Conservation (phyloP, 2,797 vertebrate species). For the Capromys pilorides region DNA sequence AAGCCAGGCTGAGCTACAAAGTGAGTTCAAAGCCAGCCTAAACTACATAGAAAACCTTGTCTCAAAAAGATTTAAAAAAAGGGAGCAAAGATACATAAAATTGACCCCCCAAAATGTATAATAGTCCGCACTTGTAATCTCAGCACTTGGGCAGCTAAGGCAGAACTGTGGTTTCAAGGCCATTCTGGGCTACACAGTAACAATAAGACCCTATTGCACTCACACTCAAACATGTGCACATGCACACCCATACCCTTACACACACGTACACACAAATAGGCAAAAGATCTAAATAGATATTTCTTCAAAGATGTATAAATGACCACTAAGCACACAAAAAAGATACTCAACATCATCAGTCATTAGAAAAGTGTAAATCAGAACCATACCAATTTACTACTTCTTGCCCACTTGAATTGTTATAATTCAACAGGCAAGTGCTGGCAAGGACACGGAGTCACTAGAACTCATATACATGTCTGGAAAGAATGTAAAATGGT, state of each 20-base stretch:
- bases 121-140: background rate
- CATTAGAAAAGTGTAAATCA: slow-evolving; percentile 22
- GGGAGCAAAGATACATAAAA: too few relatives aligned
- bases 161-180: background rate
- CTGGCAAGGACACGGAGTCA: background rate
- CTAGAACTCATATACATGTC: background rate
- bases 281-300: background rate
- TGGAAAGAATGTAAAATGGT: background rate
- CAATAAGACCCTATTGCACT: background rate
- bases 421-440: background rate
- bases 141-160: background rate
- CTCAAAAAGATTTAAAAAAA: background rate
- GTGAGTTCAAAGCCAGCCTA: background rate
- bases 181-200: background rate
- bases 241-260: too few relatives aligned
- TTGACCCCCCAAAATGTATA: background rate
- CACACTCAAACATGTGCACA: background rate
- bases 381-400: background rate
- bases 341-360: background rate
- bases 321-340: background rate
- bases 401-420: background rate
- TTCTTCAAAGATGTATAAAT: slow-evolving; percentile 41
- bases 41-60: background rate
- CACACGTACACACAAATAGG: background rate
- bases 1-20: background rate